phyloP scores from a whole-genome alignment of 2,113 vertebrate species.

The Syngnathus typhle region DNA sequence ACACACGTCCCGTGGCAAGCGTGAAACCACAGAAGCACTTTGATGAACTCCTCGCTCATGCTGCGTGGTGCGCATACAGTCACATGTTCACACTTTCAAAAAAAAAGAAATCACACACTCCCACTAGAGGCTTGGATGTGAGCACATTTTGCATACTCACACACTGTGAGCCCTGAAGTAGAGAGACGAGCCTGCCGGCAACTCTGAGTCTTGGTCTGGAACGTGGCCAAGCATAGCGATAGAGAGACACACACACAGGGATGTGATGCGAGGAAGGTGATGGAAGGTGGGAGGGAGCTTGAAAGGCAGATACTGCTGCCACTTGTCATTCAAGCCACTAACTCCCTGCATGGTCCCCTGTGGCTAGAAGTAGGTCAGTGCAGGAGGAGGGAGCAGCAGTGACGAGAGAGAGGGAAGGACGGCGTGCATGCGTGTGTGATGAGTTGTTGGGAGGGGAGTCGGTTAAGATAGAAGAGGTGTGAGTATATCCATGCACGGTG shows the following conservation, averaged over 20 bases:
- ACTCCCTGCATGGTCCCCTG: conserved; percentile 48
- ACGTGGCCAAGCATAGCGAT: conserved; percentile 25
- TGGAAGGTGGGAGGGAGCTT: conserved; percentile 18
- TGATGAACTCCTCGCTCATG: neutral
- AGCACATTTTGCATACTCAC: conserved; percentile 25
- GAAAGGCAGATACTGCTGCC: conserved; percentile 46
- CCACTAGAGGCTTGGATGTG: conserved; percentile 19
- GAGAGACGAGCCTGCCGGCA: conserved; percentile 23
- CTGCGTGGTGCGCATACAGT: neutral
- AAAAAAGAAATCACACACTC: conserved; percentile 27
- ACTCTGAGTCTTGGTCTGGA: conserved; percentile 35
- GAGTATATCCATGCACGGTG: conserved; percentile 3
- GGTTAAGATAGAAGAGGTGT: neutral
- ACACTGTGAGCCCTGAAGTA: conserved; percentile 29
- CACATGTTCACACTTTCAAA: conserved; percentile 6
- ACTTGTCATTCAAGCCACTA: conserved; percentile 64
- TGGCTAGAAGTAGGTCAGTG: conserved; percentile 67
- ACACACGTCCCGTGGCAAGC: neutral
- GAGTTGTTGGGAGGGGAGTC: neutral
- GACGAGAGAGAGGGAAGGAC: conserved; percentile 18
- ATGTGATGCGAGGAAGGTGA: conserved; percentile 12
- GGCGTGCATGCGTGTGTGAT: neutral
- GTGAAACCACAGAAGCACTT: conserved; percentile 8
- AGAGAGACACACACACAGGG: neutral
- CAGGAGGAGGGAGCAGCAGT: conserved; percentile 25